Evolutionary conservation across 2,797 vertebrate genomes (phyloP), one percentile per base, ranked within the genome.

Genomic region (Paedocypris micromegethes): DNA sequence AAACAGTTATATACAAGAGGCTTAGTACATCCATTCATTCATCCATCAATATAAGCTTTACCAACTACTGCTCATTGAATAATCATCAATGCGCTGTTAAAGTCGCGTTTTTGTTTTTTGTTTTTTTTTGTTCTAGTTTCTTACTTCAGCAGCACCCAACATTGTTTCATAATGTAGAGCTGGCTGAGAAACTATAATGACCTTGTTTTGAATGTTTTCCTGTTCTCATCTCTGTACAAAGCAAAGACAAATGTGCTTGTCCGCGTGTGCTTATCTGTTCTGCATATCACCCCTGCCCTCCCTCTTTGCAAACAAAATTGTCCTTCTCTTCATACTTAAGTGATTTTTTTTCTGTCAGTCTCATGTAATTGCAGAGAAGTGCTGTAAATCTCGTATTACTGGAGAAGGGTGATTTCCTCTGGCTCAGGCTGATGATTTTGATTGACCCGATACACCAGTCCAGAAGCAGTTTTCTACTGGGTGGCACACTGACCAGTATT

Each of bases 341-440:
- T 9, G 0, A 3, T 64, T 68, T 57, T 61, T 59, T 49, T 57
- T 23, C 7, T 5, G 44, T 6, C 49, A 41, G 66, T 82, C 72
- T 76, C 63, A 61, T 42, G 55, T 53, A 79, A 76, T 71, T 65
- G 64, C 58, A 64, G 65, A 72, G 57, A 74, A 68, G 43, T 78
- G 78, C 71, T 55, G 46, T 53, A 40, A 64, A 72, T 52, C 61
- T 71, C 75, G 78, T 64, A 75, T 66, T 76, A 57, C 54, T 48
- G 72, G 74, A 82, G 80, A 81, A 72, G 50, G 46, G 66, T 85
- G 70, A 81, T 83, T 85, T 85, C 81, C 84, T 75, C n/a, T 75
- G 83, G 85, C 86, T 88, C 81, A 74, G 65, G 77, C 70, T 81
- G 87, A 84, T 83, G 86, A 88, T 88, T 86, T 82, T 67, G 72